These are phyloP conservation scores for Heterodera filipjevi DNA, from an alignment of 2,888 invertebrate genomes.

Conservation along the genomic window DNA sequence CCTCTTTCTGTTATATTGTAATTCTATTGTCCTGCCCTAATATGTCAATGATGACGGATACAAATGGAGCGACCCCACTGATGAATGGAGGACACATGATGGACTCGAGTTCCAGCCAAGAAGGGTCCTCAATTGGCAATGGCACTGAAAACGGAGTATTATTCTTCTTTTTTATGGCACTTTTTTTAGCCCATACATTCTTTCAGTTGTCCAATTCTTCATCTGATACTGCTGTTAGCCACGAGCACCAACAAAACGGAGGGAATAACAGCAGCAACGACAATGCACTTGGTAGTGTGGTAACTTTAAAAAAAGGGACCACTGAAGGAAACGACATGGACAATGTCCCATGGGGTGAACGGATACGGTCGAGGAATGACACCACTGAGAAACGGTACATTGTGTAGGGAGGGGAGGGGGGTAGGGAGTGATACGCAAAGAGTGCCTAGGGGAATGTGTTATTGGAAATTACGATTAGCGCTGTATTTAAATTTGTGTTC, in stretches of 20 bases:
- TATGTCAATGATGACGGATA: constrained; percentile 4
- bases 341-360: constrained; percentile 46
- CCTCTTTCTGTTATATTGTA: not conserved
- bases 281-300: no score
- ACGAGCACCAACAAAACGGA: constrained; percentile 25
- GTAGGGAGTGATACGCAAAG: no score
- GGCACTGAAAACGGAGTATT: constrained; percentile 3
- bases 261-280: constrained; percentile 34
- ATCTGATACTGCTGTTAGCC: not conserved
- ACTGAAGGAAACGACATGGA: constrained; percentile 39
- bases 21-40: not conserved
- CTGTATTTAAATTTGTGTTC: no score
- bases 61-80: not conserved
- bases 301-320: constrained; percentile 35
- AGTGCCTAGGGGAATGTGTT: no score
- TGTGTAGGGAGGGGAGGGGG: no score
- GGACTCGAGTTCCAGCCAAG: constrained; percentile 12
- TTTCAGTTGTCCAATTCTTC: constrained; percentile 2
- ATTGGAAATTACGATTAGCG: no score
- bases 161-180: not conserved
- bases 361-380: constrained; percentile 31
- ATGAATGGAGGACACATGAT: constrained; percentile 4
- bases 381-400: not conserved
- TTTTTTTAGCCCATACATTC: not conserved
- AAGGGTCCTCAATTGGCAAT: not conserved